A percentile compares a stretch with the other conserved stretches of the same genome.
phyloP scores from a whole-genome alignment of 2,797 vertebrate species.

The Propithecus deckenii region DNA sequence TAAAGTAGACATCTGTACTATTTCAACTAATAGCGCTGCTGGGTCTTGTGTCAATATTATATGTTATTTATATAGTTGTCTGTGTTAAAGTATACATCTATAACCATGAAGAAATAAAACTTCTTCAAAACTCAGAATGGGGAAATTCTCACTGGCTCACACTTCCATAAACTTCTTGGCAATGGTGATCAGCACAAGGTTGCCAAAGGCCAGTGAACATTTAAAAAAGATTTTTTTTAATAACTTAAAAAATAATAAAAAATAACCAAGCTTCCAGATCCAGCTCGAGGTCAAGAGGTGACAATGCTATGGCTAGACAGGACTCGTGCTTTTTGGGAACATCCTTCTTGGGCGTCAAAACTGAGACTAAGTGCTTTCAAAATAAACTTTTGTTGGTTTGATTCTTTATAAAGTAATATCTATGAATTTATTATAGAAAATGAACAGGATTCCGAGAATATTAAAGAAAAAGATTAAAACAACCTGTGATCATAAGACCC shows the following conservation, averaged over 20 bases:
- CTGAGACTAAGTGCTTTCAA: background rate
- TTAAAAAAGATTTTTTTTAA: background rate
- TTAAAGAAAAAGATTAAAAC: no score
- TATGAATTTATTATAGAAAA: no score
- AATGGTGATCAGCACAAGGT: background rate
- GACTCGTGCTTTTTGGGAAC: background rate
- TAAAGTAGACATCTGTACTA: background rate
- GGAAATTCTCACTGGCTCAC: background rate
- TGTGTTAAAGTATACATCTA: slow-evolving; percentile 5
- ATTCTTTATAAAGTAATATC: no score
- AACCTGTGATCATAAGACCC: no score
- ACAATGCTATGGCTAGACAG: background rate
- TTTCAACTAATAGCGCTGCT: background rate
- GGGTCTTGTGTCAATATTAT: background rate
- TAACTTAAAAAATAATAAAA: background rate
- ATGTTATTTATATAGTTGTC: background rate
- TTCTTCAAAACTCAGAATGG: slow-evolving; percentile 10
- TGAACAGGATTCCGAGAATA: no score
- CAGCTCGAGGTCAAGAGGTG: background rate
- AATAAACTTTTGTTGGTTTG: background rate
- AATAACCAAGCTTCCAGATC: background rate
- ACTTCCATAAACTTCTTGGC: background rate
- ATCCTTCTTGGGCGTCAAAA: background rate
- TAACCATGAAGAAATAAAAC: slow-evolving; percentile 4
- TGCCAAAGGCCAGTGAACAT: background rate